A percentile compares a stretch with the other conserved stretches of the same genome.
These are phyloP conservation scores for Choloepus didactylus DNA, from an alignment of 2,797 vertebrate species.

Conservation along the genomic window DNA sequence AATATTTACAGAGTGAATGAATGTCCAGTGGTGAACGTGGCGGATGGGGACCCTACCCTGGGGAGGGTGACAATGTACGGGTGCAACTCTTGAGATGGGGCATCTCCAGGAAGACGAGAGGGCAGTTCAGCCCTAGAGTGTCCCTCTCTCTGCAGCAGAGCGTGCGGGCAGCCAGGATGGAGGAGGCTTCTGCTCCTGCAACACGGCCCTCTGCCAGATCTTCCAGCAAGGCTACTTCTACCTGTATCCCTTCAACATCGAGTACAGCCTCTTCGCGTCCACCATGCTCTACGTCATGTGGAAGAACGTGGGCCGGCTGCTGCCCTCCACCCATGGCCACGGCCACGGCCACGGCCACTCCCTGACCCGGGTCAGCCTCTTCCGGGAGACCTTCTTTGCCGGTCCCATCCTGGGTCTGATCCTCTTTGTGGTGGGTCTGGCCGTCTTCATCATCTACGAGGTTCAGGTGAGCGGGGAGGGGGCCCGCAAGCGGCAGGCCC, in stretches of 20 bases:
- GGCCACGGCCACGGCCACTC: slow-evolving; percentile 86
- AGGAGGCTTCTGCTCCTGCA: slow-evolving; percentile 88
- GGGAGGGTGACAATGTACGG: background rate
- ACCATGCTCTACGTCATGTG: slow-evolving; percentile 98
- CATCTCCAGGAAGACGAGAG: background rate
- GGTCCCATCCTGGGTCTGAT: slow-evolving; percentile 90
- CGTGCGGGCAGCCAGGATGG: rapidly evolving
- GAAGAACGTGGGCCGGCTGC: slow-evolving; percentile 95
- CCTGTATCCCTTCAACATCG: slow-evolving; percentile 98
- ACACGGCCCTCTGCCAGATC: slow-evolving; percentile 89
- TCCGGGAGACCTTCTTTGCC: slow-evolving; percentile 88
- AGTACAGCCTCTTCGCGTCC: slow-evolving; percentile 98
- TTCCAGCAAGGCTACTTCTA: slow-evolving; percentile 95
- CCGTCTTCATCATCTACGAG: slow-evolving; percentile 94
- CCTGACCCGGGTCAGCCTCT: slow-evolving; percentile 86
- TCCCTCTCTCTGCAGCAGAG: slow-evolving; percentile 56
- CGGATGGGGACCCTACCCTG: background rate
- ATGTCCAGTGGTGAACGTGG: rapidly evolving
- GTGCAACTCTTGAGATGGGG: background rate
- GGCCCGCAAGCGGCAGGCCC: slow-evolving; percentile 82
- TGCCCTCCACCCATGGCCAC: slow-evolving; percentile 85
- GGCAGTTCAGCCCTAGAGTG: background rate
- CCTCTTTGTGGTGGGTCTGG: slow-evolving; percentile 91
- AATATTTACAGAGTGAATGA: background rate
- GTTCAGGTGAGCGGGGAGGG: slow-evolving; percentile 85